Conservation (phyloP, 2,888 invertebrate genomes). For the Tinea trinotella region DNA sequence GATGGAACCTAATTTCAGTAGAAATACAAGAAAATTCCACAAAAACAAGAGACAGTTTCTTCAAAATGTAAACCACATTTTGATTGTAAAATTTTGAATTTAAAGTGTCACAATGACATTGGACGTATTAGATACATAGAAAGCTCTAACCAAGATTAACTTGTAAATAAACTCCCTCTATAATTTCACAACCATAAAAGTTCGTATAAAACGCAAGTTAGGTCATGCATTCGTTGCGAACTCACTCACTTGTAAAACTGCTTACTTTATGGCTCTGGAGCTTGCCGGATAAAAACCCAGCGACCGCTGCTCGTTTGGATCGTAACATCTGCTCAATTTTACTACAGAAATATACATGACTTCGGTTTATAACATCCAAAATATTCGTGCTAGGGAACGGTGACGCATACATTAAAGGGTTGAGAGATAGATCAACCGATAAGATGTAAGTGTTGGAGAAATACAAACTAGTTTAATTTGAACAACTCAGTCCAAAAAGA, state of each 20-base stretch:
- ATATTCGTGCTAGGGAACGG: slow-evolving; percentile 44
- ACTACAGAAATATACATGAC: slow-evolving; percentile 26
- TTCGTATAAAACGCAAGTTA: slow-evolving; percentile 48
- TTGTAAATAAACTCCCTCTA: background rate
- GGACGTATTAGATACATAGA: no score
- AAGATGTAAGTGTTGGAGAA: slow-evolving; percentile 50
- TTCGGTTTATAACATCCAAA: slow-evolving; percentile 29
- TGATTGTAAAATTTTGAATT: no score
- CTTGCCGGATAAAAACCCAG: slow-evolving; percentile 36
- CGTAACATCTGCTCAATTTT: slow-evolving; percentile 23
- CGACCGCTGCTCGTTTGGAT: slow-evolving; percentile 15
- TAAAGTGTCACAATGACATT: no score
- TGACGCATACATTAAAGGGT: slow-evolving; percentile 62
- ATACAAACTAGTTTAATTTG: slow-evolving; percentile 62
- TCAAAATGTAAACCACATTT: no score
- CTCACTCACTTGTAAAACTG: slow-evolving; percentile 59
- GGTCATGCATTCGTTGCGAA: slow-evolving; percentile 48
- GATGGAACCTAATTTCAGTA: background rate
- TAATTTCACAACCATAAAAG: slow-evolving; percentile 41
- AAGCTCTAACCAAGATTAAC: no score
- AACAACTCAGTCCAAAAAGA: slow-evolving; percentile 50
- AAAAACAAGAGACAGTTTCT: background rate
- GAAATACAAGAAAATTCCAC: background rate
- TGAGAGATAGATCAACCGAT: slow-evolving; percentile 58
- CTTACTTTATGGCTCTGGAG: slow-evolving; percentile 55